Conservation (phyloP, 2,797 vertebrate species). For the Mionectes olivaceus region DNA sequence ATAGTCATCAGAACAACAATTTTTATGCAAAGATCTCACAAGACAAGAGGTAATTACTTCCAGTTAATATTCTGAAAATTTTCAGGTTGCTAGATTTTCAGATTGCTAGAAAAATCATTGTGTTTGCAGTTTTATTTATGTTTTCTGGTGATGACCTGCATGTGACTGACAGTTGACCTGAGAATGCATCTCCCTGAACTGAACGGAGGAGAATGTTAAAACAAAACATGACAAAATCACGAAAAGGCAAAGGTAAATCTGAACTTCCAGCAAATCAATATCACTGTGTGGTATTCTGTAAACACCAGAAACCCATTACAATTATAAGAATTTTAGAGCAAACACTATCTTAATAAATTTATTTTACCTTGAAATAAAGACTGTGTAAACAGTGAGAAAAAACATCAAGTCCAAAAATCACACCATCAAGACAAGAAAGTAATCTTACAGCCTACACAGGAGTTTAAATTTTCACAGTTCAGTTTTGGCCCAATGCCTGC, state of each 20-base stretch:
- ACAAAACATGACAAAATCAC: neutral
- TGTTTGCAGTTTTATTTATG: neutral
- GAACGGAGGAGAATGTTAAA: neutral
- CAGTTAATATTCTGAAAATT: neutral
- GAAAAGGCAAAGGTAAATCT: conserved; percentile 8
- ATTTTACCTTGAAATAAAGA: neutral
- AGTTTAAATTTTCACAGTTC: conserved; percentile 36
- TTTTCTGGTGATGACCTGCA: neutral
- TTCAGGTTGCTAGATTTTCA: neutral
- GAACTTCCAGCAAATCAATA: neutral
- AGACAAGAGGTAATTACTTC: neutral
- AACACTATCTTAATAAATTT: neutral
- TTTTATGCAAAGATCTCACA: neutral
- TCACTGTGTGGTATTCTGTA: neutral
- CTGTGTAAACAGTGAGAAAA: neutral
- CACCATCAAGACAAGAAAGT: neutral
- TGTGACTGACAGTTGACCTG: neutral
- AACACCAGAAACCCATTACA: neutral
- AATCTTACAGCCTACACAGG: conserved; percentile 15
- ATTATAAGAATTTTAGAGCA: neutral
- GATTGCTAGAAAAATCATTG: neutral
- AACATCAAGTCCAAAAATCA: neutral
- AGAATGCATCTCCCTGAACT: neutral
- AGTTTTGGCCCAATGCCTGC: conserved; percentile 28
- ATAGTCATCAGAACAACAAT: neutral